Base-by-base conservation (phyloP, 1,140 invertebrate species). In the Listronotus oregonensis region DNA sequence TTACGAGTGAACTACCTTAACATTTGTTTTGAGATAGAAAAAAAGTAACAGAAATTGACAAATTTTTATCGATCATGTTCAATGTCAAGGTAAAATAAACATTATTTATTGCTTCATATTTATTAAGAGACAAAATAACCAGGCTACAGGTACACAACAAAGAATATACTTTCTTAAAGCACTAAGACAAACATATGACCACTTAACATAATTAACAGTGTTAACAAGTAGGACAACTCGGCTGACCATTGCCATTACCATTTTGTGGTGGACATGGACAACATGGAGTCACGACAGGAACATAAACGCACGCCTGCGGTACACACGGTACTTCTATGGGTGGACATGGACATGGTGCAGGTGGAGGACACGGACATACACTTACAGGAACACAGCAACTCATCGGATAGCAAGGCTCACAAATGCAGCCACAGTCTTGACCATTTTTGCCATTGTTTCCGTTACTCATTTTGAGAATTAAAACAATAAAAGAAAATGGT, bases 251-350 rank as follows among this genome's bases (percentile, higher is more conserved):
- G 8, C n/a, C 17, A 44, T n/a, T 15, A n/a, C 17, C 2, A 14
- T 18, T 15, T 15, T 15, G 7, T 18, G 59, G 66, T 12, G 54
- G 54, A 39, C 66, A 67, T 7, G 59, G 66, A 54, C 66, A 67
- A 42, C 59, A 67, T 14, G 66, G 66, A 14, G 66, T 63, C 5
- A 67, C 66, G 6, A 63, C 59, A 34, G 66, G 66, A 2, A 67
- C 66, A 44, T 67, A 67, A 11, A 67, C 66, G 32, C 59, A 63
- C 1, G 66, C 60, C 18, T 67, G 66, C 37, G 66, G 66, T 0
- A 67, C 58, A 57, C 66, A 67, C 10, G 66, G 66, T 10, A 67
- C 66, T 10, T 14, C n/a, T 0, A 62, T 32, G 6, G 66, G 66
- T 32, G 42, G 42, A 37, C 58, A 62, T 11, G 66, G 66, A 57